A percentile compares a stretch with the other conserved stretches of the same genome.
These are phyloP conservation scores for Leptonema lineaticorne DNA, from an alignment of 1,140 invertebrate species.

Conservation along the genomic window DNA sequence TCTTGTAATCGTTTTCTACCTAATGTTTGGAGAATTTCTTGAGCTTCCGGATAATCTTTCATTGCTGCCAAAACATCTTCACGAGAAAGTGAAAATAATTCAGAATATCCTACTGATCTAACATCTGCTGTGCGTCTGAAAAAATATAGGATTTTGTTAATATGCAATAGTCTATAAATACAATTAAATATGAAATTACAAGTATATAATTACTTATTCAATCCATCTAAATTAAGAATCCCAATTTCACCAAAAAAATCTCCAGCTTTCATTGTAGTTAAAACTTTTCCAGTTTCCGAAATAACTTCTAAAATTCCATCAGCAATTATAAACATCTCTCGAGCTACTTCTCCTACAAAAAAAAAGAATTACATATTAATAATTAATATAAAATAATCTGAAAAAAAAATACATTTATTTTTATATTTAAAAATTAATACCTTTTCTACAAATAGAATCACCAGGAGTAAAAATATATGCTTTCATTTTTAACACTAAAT, in stretches of 20 bases:
- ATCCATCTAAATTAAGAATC: constrained; percentile 91
- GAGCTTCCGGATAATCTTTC: constrained; percentile 96
- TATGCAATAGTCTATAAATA: constrained; percentile 14
- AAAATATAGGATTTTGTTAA: constrained; percentile 33
- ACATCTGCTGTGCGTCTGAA: constrained; percentile 92
- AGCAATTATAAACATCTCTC: constrained; percentile 98
- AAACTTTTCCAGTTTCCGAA: constrained; percentile 87
- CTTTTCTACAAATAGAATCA: constrained; percentile 93
- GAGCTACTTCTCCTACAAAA: constrained; percentile 71
- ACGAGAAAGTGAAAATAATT: constrained; percentile 91
- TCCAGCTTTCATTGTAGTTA: constrained; percentile 95
- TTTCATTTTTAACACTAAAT: constrained; percentile 96
- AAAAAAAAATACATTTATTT: constrained; percentile 21
- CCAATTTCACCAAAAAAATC: constrained; percentile 99
- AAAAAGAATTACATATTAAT: neutral
- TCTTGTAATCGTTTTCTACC: constrained; percentile 87
- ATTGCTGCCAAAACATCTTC: constrained; percentile 92
- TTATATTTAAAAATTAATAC: constrained; percentile 50
- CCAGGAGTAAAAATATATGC: constrained; percentile 97
- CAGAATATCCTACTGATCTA: constrained; percentile 92
- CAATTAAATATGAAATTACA: constrained; percentile 16
- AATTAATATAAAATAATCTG: neutral
- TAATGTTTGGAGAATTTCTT: constrained; percentile 86
- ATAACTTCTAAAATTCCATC: constrained; percentile 95
- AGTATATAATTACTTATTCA: constrained; percentile 82